Evolutionary conservation across 2,888 invertebrate species (phyloP), one percentile per base, ranked within the genome.

Genomic region (Danaus chrysippus): DNA sequence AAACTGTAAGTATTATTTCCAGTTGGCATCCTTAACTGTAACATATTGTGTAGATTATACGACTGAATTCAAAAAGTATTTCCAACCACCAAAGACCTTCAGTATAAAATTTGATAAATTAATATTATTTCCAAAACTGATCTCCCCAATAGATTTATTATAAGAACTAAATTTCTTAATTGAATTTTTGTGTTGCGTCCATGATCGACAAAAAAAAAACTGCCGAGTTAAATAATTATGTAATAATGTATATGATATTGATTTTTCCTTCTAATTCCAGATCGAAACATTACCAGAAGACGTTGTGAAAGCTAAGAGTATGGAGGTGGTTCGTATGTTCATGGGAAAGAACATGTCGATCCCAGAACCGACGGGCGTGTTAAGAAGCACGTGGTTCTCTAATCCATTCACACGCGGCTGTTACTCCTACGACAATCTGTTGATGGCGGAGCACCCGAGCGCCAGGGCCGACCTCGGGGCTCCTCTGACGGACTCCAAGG

Each of bases 351-450:
- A 74, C 12, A 68, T 59, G 0, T 76, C 70, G 0, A 77, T 89
- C 46, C 86, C 88, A 0, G 84, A 87, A 8, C 86, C 89, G 0
- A 73, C 71, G 0, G 79, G 72, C 0, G 84, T 88, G 67, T 64
- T 83, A 78, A 95, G 95, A 70, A 94, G 96, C 0, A 88, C 83
- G 3, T 96, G 96, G 96, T 91, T 89, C 65, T 90, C 91, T 0
- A 93, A 96, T 82, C 92, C 93, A 1, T 92, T 92, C 80, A 94
- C 94, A 10, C 90, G 92, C 56, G 97, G 97, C 1, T 94, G 94
- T 0, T 96, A 96, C 78, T 92, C 93, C 6, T 94, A 88, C 77
- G 90, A 92, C 71, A 92, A 92, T 68, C 71, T 93, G 56, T 74
- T 84, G 10, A 82, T 92, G 0, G 93, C 93, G 42, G 75, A 79